Conservation (phyloP, 2,113 vertebrate genomes). For the Megaceryle torquata region DNA sequence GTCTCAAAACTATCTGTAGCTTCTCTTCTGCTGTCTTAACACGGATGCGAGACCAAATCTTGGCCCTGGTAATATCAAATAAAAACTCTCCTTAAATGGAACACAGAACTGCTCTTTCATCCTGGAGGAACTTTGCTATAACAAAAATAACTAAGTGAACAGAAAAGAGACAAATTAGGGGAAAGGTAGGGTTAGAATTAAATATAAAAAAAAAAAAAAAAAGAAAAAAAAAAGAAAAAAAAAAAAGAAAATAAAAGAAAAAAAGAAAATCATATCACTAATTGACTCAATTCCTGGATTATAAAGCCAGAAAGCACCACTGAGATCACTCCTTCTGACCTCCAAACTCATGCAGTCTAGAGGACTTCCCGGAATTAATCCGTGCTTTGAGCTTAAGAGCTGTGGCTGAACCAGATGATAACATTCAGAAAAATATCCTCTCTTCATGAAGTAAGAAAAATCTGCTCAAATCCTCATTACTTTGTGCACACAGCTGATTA, state of each 20-base stretch:
- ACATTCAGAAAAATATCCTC: neutral
- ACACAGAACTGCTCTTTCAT: neutral
- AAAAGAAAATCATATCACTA: neutral
- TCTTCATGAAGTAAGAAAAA: neutral
- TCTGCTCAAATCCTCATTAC: neutral
- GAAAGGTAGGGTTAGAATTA: neutral
- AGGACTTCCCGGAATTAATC: neutral
- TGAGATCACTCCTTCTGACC: neutral
- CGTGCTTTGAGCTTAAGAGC: neutral
- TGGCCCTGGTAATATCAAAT: neutral
- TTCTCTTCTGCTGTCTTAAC: neutral
- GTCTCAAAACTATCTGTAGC: neutral
- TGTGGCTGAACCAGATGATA: neutral
- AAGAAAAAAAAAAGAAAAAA: neutral
- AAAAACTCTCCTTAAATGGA: neutral
- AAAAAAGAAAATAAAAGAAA: neutral
- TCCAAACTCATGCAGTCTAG: neutral
- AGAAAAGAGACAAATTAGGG: neutral
- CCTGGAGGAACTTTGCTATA: neutral
- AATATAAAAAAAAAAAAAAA: neutral
- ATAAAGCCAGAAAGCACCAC: constrained; percentile 9
- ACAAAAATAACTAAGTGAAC: neutral
- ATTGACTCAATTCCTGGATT: constrained; percentile 24
- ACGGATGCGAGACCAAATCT: neutral
- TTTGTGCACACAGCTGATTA: neutral